Percentiles rank a stretch among this genome's conserved stretches.
Evolutionary conservation across 2,797 vertebrate species (phyloP).

Genomic region (Anas acuta): DNA sequence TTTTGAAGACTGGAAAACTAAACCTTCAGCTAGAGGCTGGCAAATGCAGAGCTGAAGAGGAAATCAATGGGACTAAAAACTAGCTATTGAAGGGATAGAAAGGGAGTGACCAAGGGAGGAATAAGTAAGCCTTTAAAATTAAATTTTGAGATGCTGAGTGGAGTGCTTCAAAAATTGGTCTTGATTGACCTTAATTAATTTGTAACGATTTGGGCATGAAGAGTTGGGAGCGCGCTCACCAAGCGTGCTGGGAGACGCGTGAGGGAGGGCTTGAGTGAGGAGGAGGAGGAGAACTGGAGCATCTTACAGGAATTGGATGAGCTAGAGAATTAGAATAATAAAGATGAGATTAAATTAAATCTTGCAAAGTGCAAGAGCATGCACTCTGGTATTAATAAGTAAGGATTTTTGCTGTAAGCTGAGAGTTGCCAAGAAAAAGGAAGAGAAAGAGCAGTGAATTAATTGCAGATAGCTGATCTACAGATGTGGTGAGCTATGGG

Average conservation of each 20-base stretch:
- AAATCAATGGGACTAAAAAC: neutral
- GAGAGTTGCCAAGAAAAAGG: neutral
- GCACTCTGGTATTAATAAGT: slow-evolving; percentile 11
- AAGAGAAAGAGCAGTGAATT: neutral
- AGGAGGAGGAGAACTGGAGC: neutral
- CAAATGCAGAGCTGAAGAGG: neutral
- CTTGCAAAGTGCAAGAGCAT: neutral
- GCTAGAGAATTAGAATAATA: neutral
- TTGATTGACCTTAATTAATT: slow-evolving; percentile 14
- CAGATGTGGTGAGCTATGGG: neutral
- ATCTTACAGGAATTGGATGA: neutral
- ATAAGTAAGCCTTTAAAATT: neutral
- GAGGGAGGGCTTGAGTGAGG: neutral
- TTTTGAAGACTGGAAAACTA: neutral
- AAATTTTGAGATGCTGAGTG: neutral
- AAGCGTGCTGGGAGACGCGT: accelerated
- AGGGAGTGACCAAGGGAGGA: neutral
- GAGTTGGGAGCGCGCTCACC: neutral
- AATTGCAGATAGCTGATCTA: neutral
- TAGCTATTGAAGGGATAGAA: neutral
- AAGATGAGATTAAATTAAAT: slow-evolving; percentile 14
- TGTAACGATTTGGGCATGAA: neutral
- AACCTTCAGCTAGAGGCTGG: neutral
- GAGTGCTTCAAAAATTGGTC: neutral
- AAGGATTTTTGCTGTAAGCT: neutral